Percentiles rank a stretch among this genome's conserved stretches.
These are phyloP conservation scores for Syngnathoides biaculeatus DNA, from an alignment of 2,113 vertebrate genomes.

Conservation along the genomic window DNA sequence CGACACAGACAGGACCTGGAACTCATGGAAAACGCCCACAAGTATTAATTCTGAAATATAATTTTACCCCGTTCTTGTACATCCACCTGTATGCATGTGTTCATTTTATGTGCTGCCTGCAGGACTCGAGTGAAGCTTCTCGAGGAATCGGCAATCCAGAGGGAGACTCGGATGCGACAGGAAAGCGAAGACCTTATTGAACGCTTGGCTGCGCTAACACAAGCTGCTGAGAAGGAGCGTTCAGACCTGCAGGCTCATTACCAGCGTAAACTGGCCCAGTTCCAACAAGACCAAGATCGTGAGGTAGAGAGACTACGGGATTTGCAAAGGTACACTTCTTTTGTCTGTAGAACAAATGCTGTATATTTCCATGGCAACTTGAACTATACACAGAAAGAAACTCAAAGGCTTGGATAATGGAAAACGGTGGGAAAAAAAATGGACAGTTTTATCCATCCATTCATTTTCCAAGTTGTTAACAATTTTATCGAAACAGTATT, in stretches of 20 bases:
- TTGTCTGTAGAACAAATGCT: too few species aligned
- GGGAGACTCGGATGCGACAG: constrained; percentile 65
- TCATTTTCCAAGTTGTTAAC: too few species aligned
- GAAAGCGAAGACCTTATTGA: constrained; percentile 76
- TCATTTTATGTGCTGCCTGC: neutral
- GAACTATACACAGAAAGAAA: too few species aligned
- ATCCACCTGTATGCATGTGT: neutral
- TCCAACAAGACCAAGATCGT: constrained; percentile 75
- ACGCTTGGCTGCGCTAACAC: constrained; percentile 59
- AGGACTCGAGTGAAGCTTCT: constrained; percentile 78
- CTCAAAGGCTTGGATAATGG: neutral
- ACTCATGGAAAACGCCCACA: constrained; percentile 79
- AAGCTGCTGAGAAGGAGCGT: constrained; percentile 64
- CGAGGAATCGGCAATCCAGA: constrained; percentile 71
- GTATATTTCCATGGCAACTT: too few species aligned
- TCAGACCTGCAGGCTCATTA: constrained; percentile 76
- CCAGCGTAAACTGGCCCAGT: constrained; percentile 73
- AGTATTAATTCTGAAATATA: constrained; percentile 51
- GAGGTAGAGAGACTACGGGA: constrained; percentile 81
- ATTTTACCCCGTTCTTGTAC: neutral
- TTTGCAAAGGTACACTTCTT: constrained; percentile 79
- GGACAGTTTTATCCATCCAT: too few species aligned
- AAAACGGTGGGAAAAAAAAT: neutral
- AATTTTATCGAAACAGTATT: neutral
- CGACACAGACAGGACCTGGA: constrained; percentile 77